phyloP scores from a whole-genome alignment of 2,113 vertebrate species.

The Rhinopomastus cyanomelas region DNA sequence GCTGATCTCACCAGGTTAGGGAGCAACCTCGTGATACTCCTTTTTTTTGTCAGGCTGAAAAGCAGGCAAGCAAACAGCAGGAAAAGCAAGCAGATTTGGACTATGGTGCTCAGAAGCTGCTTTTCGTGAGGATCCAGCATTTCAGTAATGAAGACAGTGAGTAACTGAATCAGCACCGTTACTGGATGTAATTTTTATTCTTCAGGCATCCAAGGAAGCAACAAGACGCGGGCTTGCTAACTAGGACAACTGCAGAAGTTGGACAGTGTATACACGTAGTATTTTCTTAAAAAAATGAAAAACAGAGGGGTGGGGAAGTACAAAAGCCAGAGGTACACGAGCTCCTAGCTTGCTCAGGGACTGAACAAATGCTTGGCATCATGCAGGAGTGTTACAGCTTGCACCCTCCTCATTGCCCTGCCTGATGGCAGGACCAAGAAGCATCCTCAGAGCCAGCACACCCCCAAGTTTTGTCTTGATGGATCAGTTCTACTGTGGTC shows the following conservation, averaged over 20 bases:
- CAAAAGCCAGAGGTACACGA: background rate
- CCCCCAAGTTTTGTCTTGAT: background rate
- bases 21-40: too few relatives aligned
- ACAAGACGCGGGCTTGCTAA: constrained; percentile 59
- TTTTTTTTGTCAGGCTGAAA: constrained; percentile 77
- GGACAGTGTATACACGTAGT: background rate
- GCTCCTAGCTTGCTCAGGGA: background rate
- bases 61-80: constrained; percentile 59
- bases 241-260: background rate
- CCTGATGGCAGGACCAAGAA: background rate
- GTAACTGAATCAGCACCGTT: constrained; percentile 77
- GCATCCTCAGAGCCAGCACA: background rate
- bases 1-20: too few relatives aligned
- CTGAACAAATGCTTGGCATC: background rate
- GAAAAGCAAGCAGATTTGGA: constrained; percentile 72
- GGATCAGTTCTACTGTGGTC: background rate
- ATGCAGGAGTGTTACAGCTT: background rate
- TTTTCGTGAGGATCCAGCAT: constrained; percentile 78
- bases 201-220: constrained; percentile 75
- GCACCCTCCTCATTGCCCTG: background rate
- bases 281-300: background rate
- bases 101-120: constrained; percentile 67
- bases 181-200: constrained; percentile 76
- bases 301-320: rapidly evolving
- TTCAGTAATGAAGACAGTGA: constrained; percentile 84